These are phyloP conservation scores for Liasis olivaceus DNA, from an alignment of 2,797 vertebrate genomes.

Conservation along the genomic window DNA sequence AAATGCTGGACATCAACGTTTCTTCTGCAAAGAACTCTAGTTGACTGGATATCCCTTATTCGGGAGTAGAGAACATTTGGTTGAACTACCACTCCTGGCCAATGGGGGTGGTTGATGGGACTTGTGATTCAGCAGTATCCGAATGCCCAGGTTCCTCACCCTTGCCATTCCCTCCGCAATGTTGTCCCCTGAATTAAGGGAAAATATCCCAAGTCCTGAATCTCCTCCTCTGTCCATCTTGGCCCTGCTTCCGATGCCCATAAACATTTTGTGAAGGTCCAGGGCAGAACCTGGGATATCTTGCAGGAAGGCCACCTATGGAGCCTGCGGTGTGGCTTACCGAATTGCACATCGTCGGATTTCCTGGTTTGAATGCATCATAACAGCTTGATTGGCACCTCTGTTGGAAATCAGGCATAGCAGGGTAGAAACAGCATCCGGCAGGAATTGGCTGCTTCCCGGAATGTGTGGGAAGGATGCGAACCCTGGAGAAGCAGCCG, in stretches of 20 bases:
- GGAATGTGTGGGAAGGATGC: constrained; percentile 37
- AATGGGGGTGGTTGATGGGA: neutral
- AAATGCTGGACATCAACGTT: neutral
- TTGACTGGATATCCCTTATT: neutral
- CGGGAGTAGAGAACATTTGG: neutral
- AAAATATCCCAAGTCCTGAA: too few species aligned
- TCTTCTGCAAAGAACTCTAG: neutral
- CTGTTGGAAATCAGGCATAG: constrained; percentile 36
- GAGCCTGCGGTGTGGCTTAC: too few species aligned
- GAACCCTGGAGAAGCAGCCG: constrained; percentile 46
- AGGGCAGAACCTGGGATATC: neutral
- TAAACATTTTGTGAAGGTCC: neutral
- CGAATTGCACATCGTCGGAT: neutral
- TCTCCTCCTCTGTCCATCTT: neutral
- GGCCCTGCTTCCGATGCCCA: neutral
- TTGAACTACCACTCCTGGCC: neutral
- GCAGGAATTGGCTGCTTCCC: constrained; percentile 41
- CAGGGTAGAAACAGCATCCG: constrained; percentile 13
- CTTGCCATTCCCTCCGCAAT: neutral
- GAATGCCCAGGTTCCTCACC: neutral
- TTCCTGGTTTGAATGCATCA: neutral
- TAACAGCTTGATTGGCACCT: constrained; percentile 26
- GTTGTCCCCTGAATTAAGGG: neutral
- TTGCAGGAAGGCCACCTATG: neutral
- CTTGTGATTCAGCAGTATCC: neutral